Conservation (phyloP, 23 tunicate genomes). For the Styela plicata region DNA sequence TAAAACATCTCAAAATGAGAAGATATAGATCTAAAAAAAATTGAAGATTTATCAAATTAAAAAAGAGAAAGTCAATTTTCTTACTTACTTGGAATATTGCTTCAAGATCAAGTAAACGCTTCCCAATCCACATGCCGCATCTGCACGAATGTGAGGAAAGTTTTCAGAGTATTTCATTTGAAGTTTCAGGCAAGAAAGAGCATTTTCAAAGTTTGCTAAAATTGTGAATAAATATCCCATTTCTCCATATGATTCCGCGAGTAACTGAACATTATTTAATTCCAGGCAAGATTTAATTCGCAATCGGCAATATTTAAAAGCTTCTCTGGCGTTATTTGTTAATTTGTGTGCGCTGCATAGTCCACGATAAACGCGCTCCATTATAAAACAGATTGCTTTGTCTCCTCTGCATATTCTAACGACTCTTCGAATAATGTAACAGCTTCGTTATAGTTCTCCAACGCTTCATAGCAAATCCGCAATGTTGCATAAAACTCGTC, state of each 20-base stretch:
- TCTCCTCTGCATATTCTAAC: slow-evolving; percentile 17
- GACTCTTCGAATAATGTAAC: slow-evolving; percentile 22
- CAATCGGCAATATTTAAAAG: slow-evolving; percentile 26
- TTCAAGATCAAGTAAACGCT: slow-evolving; percentile 44
- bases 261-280: slow-evolving; percentile 1
- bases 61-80: no score
- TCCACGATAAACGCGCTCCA: slow-evolving; percentile 40
- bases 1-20: no score
- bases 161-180: slow-evolving; percentile 53
- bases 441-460: slow-evolving; percentile 40
- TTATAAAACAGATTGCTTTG: slow-evolving; percentile 21
- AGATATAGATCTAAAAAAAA: no score
- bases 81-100: slow-evolving; percentile 40
- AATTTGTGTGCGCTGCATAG: slow-evolving; percentile 26
- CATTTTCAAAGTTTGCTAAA: slow-evolving; percentile 26
- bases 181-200: slow-evolving; percentile 36
- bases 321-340: slow-evolving; percentile 14
- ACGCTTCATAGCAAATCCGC: slow-evolving; percentile 59
- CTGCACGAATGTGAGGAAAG: slow-evolving; percentile 30
- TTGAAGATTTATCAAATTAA: no score
- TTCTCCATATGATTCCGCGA: slow-evolving; percentile 61
- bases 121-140: slow-evolving; percentile 83
- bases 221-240: slow-evolving; percentile 47
- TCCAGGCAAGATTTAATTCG: slow-evolving; percentile 29
- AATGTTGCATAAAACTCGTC: slow-evolving; percentile 42